A percentile compares a stretch with the other conserved stretches of the same genome.
phyloP scores from a whole-genome alignment of 1,140 invertebrate species.

The Caenorhabditis elegans region DNA sequence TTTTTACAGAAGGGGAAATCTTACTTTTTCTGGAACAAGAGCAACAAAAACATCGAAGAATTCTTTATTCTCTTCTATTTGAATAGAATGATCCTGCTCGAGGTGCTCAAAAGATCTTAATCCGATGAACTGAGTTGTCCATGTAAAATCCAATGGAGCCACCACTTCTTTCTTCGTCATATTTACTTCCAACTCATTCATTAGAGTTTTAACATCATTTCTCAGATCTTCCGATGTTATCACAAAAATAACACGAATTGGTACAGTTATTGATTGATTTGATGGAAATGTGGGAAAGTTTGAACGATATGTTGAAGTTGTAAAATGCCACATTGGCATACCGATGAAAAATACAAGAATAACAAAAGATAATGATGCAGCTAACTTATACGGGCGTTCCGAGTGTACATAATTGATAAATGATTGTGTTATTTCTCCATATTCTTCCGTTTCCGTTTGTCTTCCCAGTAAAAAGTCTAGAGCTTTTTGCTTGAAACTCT shows the following conservation, averaged over 20 bases:
- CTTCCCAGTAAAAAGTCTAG: neutral
- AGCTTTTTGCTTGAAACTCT: neutral
- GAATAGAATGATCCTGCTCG: neutral
- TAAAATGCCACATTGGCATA: conserved; percentile 27
- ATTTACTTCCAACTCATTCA: neutral
- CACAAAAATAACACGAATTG: neutral
- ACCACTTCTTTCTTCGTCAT: neutral
- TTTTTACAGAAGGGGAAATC: no score
- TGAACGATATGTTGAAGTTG: neutral
- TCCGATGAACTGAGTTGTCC: neutral
- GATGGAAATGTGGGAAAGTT: neutral
- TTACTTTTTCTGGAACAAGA: conserved; percentile 34
- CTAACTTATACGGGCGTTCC: neutral
- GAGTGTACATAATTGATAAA: neutral
- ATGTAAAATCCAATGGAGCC: neutral
- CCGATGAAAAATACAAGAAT: conserved; percentile 29
- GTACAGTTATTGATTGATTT: neutral
- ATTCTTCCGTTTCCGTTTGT: neutral
- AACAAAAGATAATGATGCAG: conserved; percentile 1
- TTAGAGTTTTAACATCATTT: neutral
- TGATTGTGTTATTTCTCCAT: conserved; percentile 5
- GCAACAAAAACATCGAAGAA: conserved; percentile 20
- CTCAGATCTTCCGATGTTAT: neutral
- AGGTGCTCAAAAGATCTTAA: neutral
- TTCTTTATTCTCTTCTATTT: neutral